Conservation (phyloP, 2,113 vertebrate species). For the Heteronetta atricapilla region DNA sequence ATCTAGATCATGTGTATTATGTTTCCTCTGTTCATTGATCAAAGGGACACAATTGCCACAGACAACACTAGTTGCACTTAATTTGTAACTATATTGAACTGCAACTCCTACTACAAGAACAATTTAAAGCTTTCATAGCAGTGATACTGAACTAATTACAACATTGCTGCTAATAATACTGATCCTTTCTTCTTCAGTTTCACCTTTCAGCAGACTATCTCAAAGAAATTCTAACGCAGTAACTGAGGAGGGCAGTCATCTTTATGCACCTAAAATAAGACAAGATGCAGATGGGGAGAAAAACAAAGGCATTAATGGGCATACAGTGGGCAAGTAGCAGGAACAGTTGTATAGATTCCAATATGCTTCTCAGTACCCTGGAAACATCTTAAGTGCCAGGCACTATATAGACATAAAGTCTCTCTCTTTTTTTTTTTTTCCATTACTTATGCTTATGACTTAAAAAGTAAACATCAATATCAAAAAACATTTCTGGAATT, state of each 20-base stretch:
- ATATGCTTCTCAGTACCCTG: background rate
- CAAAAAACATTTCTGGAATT: background rate
- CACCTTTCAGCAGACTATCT: background rate
- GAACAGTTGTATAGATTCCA: background rate
- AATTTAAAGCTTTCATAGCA: background rate
- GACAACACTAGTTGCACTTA: background rate
- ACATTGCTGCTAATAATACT: background rate
- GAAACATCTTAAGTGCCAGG: background rate
- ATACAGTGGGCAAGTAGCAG: background rate
- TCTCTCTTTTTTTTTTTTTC: background rate
- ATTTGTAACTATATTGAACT: background rate
- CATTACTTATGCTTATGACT: background rate
- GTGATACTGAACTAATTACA: background rate
- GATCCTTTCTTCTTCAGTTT: slow-evolving; percentile 11
- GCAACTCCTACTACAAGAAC: background rate
- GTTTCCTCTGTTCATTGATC: background rate
- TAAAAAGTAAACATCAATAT: background rate
- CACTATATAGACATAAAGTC: background rate
- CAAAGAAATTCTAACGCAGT: background rate
- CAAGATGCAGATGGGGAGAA: background rate
- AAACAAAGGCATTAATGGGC: background rate
- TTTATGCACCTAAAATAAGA: background rate
- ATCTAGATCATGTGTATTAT: background rate
- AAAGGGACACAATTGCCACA: background rate
- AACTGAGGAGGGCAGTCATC: background rate